A percentile compares a stretch with the other conserved stretches of the same genome.
phyloP scores from a whole-genome alignment of 2,797 vertebrate species.

The Oophaga sylvatica region DNA sequence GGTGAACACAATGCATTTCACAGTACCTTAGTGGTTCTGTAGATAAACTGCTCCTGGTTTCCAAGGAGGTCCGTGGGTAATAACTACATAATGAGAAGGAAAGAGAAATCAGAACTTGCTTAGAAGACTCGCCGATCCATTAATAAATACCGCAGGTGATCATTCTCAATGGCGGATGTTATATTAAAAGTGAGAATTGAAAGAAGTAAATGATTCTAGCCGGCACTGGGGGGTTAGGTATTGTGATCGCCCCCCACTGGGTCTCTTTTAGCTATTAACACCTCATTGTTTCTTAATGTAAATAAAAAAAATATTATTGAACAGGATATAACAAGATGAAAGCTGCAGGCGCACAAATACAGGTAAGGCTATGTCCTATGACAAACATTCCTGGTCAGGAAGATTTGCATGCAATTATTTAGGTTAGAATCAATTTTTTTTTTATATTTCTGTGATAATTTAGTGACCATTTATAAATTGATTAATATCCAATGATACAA shows the following conservation, averaged over 20 bases:
- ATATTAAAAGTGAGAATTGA: background rate
- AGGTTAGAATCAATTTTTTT: background rate
- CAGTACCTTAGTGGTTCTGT: conserved; percentile 55
- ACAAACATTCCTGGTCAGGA: background rate
- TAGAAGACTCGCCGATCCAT: background rate
- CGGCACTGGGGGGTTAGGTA: background rate
- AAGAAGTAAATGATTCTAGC: background rate
- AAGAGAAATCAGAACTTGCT: conserved; percentile 39
- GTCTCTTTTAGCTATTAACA: conserved; percentile 3
- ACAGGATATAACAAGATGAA: background rate
- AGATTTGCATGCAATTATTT: background rate
- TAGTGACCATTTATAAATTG: background rate
- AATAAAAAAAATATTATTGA: background rate
- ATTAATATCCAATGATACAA: background rate
- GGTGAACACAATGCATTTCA: conserved; percentile 5
- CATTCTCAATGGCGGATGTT: background rate
- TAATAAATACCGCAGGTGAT: background rate
- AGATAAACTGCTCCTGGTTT: conserved; percentile 49
- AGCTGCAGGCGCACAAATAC: background rate
- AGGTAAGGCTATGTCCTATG: background rate
- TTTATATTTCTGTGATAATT: background rate
- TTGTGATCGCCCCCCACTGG: background rate
- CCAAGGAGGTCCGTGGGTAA: conserved; percentile 55
- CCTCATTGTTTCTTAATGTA: background rate
- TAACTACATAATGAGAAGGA: conserved; percentile 54